Base-by-base conservation (phyloP, 2,113 vertebrate genomes). In the Xenopus borealis region DNA sequence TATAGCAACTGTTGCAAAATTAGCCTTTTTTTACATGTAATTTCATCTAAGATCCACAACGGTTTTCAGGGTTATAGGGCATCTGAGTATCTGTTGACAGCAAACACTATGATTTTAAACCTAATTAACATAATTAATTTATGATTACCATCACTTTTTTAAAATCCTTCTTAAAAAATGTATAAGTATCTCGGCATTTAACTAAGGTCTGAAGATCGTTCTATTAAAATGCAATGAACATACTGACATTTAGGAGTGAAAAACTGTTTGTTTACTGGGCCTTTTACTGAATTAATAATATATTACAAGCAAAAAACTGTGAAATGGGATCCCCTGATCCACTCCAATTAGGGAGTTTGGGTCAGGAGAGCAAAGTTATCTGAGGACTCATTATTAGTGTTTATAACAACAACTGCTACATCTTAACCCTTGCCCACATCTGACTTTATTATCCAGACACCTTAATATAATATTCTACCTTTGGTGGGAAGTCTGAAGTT, bases 401-500 rank as follows among this genome's bases (percentile, higher is more conserved):
- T 47, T 45, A 66, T 66, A 66, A 12, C 18, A 61, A 12, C 40
- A 19, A 66, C 18, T 19, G 17, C 40, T 19, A 19, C 14, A 67
- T 7, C 12, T 47, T 23, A 13, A 5, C 19, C n/a, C 19, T 23
- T 27, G 10, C 65, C 45, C 45, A 50, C 44, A 47, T 45, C 44
- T 67, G 65, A 16, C 45, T 50, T 7, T 50, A 13, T 50, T 50
- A 23, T 67, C 12, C 18, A 67, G n/a, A 2, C 14, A 19, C n/a
- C 13, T 4, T 67, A 23, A 67, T 45, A 50, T 67, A 45, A 67
- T 50, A 14, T 67, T 67, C 45, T 47, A 14, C 44, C 46, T 12
- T 13, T 47, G 46, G 46, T 50, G 44, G 45, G 63, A 46, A 50
- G 50, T 66, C n/a, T 19, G 44, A 67, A 23, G 52, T 67, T 50